Percentiles rank a stretch among this genome's conserved stretches.
phyloP scores from a whole-genome alignment of 2,888 invertebrate species.

The Caradrina kadenii region DNA sequence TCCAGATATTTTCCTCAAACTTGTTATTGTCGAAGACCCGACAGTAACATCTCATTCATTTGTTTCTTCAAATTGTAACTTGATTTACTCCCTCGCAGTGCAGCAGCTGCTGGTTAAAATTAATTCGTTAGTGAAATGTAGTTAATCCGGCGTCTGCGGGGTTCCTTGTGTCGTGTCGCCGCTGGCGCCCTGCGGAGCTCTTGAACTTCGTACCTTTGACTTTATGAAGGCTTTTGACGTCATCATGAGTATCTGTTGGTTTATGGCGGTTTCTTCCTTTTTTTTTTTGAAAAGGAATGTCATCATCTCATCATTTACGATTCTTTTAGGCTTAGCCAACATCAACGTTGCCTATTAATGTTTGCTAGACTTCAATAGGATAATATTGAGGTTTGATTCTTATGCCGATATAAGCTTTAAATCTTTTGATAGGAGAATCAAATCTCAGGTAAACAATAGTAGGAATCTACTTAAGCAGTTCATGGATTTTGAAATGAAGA shows the following conservation, averaged over 20 bases:
- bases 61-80: conserved; percentile 15
- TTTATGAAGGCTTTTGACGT: conserved; percentile 54
- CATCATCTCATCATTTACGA: too few relatives aligned
- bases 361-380: too few relatives aligned
- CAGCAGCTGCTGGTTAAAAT: conserved; percentile 68
- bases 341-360: too few relatives aligned
- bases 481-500: neutral
- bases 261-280: neutral
- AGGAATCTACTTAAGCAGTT: neutral
- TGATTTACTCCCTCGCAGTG: conserved; percentile 29
- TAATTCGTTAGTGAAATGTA: conserved; percentile 77
- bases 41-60: conserved; percentile 13
- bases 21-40: neutral
- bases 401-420: too few relatives aligned
- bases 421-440: too few relatives aligned
- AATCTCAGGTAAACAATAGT: neutral
- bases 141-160: conserved; percentile 70
- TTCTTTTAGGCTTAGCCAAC: neutral
- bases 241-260: conserved; percentile 33
- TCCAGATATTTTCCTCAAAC: too few relatives aligned
- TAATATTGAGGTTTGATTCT: too few relatives aligned
- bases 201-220: conserved; percentile 62
- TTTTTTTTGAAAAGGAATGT: neutral
- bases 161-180: conserved; percentile 67
- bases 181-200: conserved; percentile 75